These are phyloP conservation scores for Neotoxoptera formosana DNA, from an alignment of 1,140 invertebrate species.

Conservation along the genomic window DNA sequence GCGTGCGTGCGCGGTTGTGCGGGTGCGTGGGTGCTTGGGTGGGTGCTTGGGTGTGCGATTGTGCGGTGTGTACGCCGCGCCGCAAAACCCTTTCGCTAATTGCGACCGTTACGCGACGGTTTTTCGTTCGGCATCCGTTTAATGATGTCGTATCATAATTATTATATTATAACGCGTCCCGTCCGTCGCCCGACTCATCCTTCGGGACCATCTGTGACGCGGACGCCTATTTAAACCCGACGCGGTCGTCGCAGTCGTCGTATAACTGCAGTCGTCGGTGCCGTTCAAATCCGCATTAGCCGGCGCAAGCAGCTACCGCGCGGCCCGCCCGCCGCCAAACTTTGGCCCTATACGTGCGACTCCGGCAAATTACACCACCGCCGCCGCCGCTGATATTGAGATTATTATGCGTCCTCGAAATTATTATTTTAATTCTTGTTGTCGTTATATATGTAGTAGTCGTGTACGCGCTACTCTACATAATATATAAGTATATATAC, in stretches of 20 bases:
- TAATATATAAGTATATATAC: not conserved
- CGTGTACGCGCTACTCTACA: not conserved
- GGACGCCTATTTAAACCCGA: not conserved
- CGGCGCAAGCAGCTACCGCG: slow-evolving; percentile 31
- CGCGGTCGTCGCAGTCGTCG: not conserved
- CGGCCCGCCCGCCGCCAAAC: not conserved
- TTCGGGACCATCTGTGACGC: slow-evolving; percentile 37
- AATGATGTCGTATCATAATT: slow-evolving; percentile 30
- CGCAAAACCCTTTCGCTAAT: slow-evolving; percentile 48
- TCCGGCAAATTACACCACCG: not conserved
- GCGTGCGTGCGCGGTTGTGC: too few relatives aligned
- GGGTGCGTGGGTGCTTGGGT: too few relatives aligned
- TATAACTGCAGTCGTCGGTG: not conserved
- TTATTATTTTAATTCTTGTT: not conserved
- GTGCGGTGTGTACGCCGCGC: not conserved
- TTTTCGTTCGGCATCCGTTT: slow-evolving; percentile 22
- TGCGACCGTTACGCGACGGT: slow-evolving; percentile 38
- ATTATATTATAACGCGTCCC: not conserved
- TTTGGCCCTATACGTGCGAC: slow-evolving; percentile 15
- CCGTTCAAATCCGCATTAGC: slow-evolving; percentile 44
- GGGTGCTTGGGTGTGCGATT: too few relatives aligned
- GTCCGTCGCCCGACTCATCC: not conserved
- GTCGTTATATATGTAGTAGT: not conserved
- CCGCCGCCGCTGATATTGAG: not conserved
- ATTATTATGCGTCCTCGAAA: not conserved